These are phyloP conservation scores for Arrhopalites spinosus DNA, from an alignment of 2,888 invertebrate species.

Conservation along the genomic window DNA sequence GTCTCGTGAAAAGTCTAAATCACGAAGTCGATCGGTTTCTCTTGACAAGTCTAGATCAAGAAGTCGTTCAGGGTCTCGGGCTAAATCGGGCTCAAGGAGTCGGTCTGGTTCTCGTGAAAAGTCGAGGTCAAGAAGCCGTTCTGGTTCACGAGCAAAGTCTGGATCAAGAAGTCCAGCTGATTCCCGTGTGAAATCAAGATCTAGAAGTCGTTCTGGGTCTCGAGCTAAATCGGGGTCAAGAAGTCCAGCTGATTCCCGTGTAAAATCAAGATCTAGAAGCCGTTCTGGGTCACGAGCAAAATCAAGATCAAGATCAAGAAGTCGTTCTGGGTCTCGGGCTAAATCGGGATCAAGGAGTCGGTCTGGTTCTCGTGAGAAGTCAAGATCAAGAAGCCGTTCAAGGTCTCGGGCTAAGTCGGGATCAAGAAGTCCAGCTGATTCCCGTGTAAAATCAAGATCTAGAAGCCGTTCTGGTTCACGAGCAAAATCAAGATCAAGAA, in stretches of 20 bases:
- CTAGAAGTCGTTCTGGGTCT: constrained; percentile 7
- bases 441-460: not conserved
- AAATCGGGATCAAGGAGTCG: not conserved
- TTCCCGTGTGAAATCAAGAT: constrained; percentile 3
- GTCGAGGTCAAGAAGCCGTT: constrained; percentile 4
- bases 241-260: not conserved
- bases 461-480: constrained; percentile 2
- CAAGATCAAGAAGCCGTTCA: not conserved
- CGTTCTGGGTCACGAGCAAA: not conserved
- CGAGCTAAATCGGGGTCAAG: not conserved
- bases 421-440: not conserved
- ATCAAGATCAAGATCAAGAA: not conserved
- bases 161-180: constrained; percentile 1
- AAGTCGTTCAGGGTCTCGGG: constrained; percentile 1
- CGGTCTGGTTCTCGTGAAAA: constrained; percentile 1
- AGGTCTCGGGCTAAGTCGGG: not conserved
- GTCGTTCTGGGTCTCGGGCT: not conserved
- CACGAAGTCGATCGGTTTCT: constrained; percentile 11
- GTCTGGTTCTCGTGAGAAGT: not conserved
- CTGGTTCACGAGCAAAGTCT: constrained; percentile 14
- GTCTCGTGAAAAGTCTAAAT: constrained; percentile 11
- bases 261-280: not conserved
- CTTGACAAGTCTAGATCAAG: not conserved
- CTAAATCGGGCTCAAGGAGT: constrained; percentile 9
- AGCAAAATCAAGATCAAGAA: not conserved